These are phyloP conservation scores for Serilophus lunatus DNA, from an alignment of 2,113 vertebrate genomes.

Conservation along the genomic window DNA sequence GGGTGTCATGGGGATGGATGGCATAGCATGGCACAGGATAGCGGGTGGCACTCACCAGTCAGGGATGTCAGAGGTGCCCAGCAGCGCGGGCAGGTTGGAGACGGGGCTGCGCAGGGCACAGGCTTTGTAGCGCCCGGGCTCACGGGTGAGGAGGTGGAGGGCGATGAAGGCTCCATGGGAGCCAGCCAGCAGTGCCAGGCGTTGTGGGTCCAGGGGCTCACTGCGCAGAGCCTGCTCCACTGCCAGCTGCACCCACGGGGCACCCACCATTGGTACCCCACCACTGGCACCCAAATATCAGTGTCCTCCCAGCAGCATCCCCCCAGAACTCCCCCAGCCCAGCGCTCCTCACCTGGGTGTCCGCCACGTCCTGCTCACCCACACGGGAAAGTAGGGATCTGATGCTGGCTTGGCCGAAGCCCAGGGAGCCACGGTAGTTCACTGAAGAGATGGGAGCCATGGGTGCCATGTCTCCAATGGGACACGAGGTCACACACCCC, in stretches of 20 bases:
- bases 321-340: neutral
- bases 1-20: neutral
- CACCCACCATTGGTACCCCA: neutral
- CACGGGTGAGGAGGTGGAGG: slow-evolving; percentile 79
- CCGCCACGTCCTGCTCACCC: slow-evolving; percentile 82
- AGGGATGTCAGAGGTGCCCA: slow-evolving; percentile 84
- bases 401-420: slow-evolving; percentile 83
- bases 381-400: slow-evolving; percentile 77
- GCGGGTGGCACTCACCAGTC: slow-evolving; percentile 76
- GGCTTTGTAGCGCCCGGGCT: slow-evolving; percentile 77
- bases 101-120: slow-evolving; percentile 81
- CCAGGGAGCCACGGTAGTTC: slow-evolving; percentile 84
- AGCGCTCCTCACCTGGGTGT: slow-evolving; percentile 76
- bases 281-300: neutral
- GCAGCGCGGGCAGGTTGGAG: slow-evolving; percentile 78
- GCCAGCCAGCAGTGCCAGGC: slow-evolving; percentile 78
- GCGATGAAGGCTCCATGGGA: slow-evolving; percentile 85
- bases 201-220: slow-evolving; percentile 68
- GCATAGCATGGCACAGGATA: rapidly evolving
- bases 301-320: neutral
- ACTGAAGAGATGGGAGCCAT: slow-evolving; percentile 46
- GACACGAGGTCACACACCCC: rapidly evolving
- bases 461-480: neutral
- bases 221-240: slow-evolving; percentile 52
- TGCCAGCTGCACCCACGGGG: neutral